These are phyloP conservation scores for Coccyzus lansbergi DNA, from an alignment of 2,797 vertebrate genomes.

Conservation along the genomic window DNA sequence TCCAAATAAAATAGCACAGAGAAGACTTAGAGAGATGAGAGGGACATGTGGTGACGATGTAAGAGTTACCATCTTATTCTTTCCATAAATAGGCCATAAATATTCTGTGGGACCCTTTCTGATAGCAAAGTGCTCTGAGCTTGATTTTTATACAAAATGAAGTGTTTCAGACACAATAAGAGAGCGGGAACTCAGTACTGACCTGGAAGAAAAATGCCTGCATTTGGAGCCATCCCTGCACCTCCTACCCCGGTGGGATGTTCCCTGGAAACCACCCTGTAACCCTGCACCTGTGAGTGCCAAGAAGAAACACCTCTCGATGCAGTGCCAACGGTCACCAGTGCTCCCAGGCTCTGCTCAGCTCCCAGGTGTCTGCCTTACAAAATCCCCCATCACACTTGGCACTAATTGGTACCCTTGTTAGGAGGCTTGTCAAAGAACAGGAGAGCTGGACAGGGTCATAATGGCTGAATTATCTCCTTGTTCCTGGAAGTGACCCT, in stretches of 20 bases:
- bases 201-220: not conserved
- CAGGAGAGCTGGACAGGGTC: not conserved
- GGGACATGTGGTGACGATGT: conserved; percentile 20
- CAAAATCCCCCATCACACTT: conserved; percentile 41
- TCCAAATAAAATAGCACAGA: conserved; percentile 49
- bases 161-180: not conserved
- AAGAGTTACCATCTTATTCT: conserved; percentile 51
- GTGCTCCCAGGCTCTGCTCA: not conserved
- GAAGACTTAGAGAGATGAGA: conserved; percentile 57
- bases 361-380: conserved; percentile 34
- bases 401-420: conserved; percentile 63
- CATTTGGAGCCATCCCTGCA: not conserved
- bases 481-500: conserved; percentile 68
- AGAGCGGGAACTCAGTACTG: not conserved
- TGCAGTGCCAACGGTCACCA: not conserved
- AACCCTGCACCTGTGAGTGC: accelerated
- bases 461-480: conserved; percentile 70
- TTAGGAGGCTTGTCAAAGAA: conserved; percentile 62
- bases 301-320: not conserved
- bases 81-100: conserved; percentile 24
- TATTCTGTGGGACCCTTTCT: conserved; percentile 26
- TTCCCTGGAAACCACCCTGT: not conserved
- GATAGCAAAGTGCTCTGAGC: not conserved
- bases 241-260: not conserved
- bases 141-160: conserved; percentile 34